These are phyloP conservation scores for Acanthaster planci DNA, from an alignment of 35 echinoderm and acorn worm species.

Conservation along the genomic window DNA sequence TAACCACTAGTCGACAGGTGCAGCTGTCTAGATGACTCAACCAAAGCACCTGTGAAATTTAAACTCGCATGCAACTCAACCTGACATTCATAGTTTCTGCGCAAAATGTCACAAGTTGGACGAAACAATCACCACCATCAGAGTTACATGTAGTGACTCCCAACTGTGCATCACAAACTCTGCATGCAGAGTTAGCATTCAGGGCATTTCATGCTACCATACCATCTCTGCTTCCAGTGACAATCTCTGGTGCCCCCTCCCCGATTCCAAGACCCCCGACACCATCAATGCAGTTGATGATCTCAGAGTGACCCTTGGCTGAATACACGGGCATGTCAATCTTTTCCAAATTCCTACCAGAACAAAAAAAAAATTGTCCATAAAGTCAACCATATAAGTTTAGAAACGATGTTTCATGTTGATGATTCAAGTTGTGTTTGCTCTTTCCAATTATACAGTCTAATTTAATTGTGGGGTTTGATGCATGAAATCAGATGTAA, in stretches of 20 bases:
- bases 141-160: background rate
- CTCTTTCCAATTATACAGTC: no score
- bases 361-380: conserved; percentile 18
- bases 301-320: conserved; percentile 75
- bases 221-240: conserved; percentile 99
- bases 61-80: no score
- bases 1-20: no score
- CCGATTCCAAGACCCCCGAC: conserved; percentile 91
- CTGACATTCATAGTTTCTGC: no score
- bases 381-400: background rate
- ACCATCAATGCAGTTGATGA: conserved; percentile 99
- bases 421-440: background rate
- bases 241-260: conserved; percentile 96
- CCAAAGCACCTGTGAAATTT: no score
- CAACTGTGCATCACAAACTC: background rate
- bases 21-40: no score
- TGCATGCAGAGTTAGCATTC: no score
- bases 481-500: no score
- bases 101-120: background rate
- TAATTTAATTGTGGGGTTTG: no score
- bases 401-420: no score
- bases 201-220: conserved; percentile 48
- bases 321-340: conserved; percentile 73
- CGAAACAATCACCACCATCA: background rate
- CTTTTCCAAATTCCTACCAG: conserved; percentile 76